Evolutionary conservation across 2,113 vertebrate genomes (phyloP).

Genomic region (Vanacampus margaritifer): DNA sequence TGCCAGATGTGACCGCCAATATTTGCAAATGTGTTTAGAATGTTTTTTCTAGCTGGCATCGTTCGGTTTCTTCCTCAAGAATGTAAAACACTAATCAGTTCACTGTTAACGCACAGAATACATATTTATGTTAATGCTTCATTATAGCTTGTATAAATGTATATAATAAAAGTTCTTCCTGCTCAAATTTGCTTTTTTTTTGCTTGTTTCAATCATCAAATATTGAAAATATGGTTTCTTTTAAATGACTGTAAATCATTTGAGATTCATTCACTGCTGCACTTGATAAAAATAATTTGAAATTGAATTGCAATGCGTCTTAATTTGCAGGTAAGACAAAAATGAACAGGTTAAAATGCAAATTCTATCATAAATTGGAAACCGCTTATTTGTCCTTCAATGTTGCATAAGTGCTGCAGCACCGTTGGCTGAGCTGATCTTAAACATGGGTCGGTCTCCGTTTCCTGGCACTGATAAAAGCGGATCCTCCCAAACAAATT

Average conservation of each 20-base stretch:
- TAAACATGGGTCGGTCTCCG: conserved; percentile 4
- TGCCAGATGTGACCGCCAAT: neutral
- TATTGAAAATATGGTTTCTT: neutral
- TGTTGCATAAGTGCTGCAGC: neutral
- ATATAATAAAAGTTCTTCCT: conserved; percentile 3
- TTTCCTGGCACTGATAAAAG: conserved; percentile 55
- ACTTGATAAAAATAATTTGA: too few species aligned
- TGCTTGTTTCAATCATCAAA: neutral
- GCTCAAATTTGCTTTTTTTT: neutral
- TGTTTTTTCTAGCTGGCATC: neutral
- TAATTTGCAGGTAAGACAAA: too few species aligned
- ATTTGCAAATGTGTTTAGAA: conserved; percentile 16
- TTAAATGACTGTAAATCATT: too few species aligned
- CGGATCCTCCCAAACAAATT: conserved; percentile 73
- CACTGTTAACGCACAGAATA: neutral
- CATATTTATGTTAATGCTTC: neutral
- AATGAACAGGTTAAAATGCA: too few species aligned
- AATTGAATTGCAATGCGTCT: too few species aligned
- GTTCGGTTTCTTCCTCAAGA: neutral
- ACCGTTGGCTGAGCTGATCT: neutral
- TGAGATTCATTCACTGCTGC: too few species aligned
- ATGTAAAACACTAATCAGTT: neutral
- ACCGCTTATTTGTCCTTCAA: neutral
- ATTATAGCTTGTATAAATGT: neutral
- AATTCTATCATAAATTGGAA: too few species aligned